Conservation (phyloP, 2,113 vertebrate genomes). For the Sus scrofa region DNA sequence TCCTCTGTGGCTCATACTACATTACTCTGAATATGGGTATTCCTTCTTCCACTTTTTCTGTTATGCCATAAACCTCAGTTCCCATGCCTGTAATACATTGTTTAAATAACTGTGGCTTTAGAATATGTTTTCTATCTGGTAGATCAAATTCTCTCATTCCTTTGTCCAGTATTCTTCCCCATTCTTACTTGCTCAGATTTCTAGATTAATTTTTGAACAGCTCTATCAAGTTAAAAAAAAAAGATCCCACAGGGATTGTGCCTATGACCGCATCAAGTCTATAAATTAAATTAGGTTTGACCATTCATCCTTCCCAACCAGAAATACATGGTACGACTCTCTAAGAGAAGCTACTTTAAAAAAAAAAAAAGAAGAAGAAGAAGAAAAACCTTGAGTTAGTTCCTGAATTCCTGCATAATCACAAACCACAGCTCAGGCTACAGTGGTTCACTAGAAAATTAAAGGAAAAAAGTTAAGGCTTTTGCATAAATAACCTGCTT, state of each 20-base stretch:
- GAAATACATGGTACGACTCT: neutral
- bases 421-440: neutral
- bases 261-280: neutral
- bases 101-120: neutral
- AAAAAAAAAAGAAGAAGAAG: neutral
- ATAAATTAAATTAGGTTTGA: neutral
- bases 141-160: neutral
- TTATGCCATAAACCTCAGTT: neutral
- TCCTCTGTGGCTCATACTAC: neutral
- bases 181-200: neutral
- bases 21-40: conserved; percentile 28
- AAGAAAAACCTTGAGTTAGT: neutral
- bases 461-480: neutral
- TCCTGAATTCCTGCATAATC: conserved; percentile 5
- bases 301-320: neutral
- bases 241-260: neutral
- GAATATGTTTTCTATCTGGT: neutral
- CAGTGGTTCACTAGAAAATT: neutral
- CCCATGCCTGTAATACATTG: neutral
- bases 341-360: neutral
- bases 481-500: neutral
- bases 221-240: conserved; percentile 6
- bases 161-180: neutral
- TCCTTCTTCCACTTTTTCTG: neutral
- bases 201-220: conserved; percentile 12